phyloP scores from a whole-genome alignment of 1,140 invertebrate species.

The Zaprionus camerounensis region DNA sequence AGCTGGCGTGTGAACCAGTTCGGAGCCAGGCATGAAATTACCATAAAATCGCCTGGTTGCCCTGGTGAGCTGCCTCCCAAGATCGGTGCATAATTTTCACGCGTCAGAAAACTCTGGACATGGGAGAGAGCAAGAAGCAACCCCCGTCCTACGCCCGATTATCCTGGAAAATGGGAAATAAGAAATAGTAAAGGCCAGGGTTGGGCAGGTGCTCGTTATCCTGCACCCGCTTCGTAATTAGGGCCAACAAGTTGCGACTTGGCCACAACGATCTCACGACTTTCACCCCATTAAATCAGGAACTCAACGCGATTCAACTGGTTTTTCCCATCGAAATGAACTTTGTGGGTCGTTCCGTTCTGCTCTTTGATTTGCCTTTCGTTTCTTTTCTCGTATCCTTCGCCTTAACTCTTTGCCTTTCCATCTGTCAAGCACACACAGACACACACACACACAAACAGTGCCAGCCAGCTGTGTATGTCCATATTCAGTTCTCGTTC shows the following conservation, averaged over 20 bases:
- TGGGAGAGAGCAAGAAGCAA: neutral
- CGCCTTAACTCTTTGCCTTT: slow-evolving; percentile 51
- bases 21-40: slow-evolving; percentile 57
- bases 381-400: slow-evolving; percentile 46
- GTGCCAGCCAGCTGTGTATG: neutral
- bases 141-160: slow-evolving; percentile 34
- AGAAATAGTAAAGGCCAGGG: too few species aligned
- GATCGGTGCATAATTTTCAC: slow-evolving; percentile 70
- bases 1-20: slow-evolving; percentile 63
- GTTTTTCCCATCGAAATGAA: slow-evolving; percentile 36
- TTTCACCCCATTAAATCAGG: slow-evolving; percentile 7
- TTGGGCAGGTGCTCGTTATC: slow-evolving; percentile 33
- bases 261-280: slow-evolving; percentile 6
- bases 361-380: neutral
- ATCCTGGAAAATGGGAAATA: slow-evolving; percentile 45
- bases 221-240: slow-evolving; percentile 47
- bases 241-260: slow-evolving; percentile 44
- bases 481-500: slow-evolving; percentile 9
- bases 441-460: slow-evolving; percentile 21
- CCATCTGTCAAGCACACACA: slow-evolving; percentile 13
- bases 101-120: slow-evolving; percentile 42
- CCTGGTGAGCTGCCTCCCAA: slow-evolving; percentile 62
- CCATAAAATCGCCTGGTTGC: slow-evolving; percentile 69
- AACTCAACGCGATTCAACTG: slow-evolving; percentile 40
- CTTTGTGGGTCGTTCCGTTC: slow-evolving; percentile 8